A percentile compares a stretch with the other conserved stretches of the same genome.
Evolutionary conservation across 2,797 vertebrate species (phyloP).

Genomic region (Ambastaia sidthimunki): DNA sequence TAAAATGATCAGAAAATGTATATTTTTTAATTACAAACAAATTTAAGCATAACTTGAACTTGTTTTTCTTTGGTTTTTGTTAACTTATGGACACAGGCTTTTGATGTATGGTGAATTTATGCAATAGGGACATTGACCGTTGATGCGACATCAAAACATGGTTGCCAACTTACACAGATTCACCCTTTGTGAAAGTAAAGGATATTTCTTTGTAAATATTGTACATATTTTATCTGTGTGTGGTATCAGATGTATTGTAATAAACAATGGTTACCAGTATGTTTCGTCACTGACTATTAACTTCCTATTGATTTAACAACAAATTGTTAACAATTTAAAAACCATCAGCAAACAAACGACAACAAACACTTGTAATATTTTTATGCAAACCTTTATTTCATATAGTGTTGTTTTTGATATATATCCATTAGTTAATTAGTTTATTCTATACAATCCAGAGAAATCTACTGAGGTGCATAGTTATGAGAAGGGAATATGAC

Average conservation of each 20-base stretch:
- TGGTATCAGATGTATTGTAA: slow-evolving; percentile 1
- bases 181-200: slow-evolving; percentile 18
- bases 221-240: slow-evolving; percentile 6
- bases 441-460: slow-evolving; percentile 52
- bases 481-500: slow-evolving; percentile 56
- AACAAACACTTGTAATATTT: slow-evolving; percentile 23
- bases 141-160: too few species aligned
- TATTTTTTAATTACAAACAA: background rate
- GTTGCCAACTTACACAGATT: background rate
- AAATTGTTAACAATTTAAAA: background rate
- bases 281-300: background rate
- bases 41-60: background rate
- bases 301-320: background rate
- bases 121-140: background rate
- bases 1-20: background rate
- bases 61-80: background rate
- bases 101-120: background rate
- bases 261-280: background rate
- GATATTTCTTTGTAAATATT: slow-evolving; percentile 37
- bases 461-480: slow-evolving; percentile 65
- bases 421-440: slow-evolving; percentile 42
- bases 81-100: slow-evolving; percentile 15
- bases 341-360: slow-evolving; percentile 22
- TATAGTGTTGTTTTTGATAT: slow-evolving; percentile 45
- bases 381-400: slow-evolving; percentile 65